Base-by-base conservation (phyloP, 1,140 invertebrate genomes). In the Orchestia grillus region DNA sequence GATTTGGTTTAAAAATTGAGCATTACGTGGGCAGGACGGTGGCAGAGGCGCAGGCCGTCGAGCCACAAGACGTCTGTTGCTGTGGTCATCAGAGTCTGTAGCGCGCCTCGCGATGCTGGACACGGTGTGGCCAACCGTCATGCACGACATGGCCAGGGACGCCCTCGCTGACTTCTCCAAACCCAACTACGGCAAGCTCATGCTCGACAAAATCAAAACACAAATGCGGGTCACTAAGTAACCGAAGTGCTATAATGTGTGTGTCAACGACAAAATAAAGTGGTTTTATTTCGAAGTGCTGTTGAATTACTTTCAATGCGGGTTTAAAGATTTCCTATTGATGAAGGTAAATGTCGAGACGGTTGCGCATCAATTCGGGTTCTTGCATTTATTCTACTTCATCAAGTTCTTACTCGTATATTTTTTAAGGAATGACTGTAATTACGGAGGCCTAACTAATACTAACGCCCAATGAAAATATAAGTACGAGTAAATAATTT, bases 181-280 rank as follows among this genome's bases (percentile, higher is more conserved):
- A 42, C 96, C 96, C 11, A 96, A 96, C 47, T 96, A 96, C 43
- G 96, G 96, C 44, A 96, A 96, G 42, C 44, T 90, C 87, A 88
- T 87, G 43, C 96, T 96, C 8, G 96, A 96, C 28, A 92, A 96
- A 77, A 88, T 95, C 95, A 95, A 95, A 47, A 44, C 92, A 47
- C 43, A 94, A 94, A 94, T 94, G 92, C 92, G 44, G 41, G 36
- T 94, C 40, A 94, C 11, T 40, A 94, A 94, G 44, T 94, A 90
- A 90, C 43, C 11, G 8, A 41, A 42, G 28, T 90, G n/a, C 28
- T 42, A 42, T 23, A 77, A 77, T 19, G 28, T 28, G 11, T 77
- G 11, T 53, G 47, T n/a, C n/a, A 53, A 53, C 19, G 19, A 53
- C 6, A 19, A 53, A 8, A 53, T 53, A 36, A 53, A 19, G 62